phyloP scores from a whole-genome alignment of 2,888 invertebrate genomes.

The Digitonthophagus gazella region DNA sequence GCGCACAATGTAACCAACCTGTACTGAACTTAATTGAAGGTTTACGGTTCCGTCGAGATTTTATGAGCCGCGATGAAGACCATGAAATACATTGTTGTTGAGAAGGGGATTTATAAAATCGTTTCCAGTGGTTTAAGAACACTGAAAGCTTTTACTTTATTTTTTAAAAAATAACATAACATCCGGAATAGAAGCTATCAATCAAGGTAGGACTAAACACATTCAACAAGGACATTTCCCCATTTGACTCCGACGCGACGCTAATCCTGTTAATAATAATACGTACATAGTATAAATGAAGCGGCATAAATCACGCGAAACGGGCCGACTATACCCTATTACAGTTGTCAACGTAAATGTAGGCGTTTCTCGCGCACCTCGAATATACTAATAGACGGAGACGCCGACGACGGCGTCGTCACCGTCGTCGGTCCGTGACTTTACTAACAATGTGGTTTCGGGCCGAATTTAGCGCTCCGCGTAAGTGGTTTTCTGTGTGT shows the following conservation, averaged over 20 bases:
- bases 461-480: slow-evolving; percentile 33
- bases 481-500: slow-evolving; percentile 36
- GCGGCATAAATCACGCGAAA: not conserved
- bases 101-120: not conserved
- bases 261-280: not conserved
- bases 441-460: slow-evolving; percentile 18
- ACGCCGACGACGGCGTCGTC: not conserved
- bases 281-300: not conserved
- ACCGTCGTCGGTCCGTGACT: not conserved
- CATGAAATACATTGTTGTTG: not conserved
- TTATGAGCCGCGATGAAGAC: not conserved
- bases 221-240: not conserved
- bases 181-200: too few relatives aligned
- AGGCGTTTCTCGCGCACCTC: not conserved
- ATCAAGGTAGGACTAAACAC: too few relatives aligned
- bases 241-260: not conserved
- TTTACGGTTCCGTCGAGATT: not conserved
- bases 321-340: not conserved
- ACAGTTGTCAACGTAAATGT: not conserved
- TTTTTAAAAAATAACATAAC: too few relatives aligned
- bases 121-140: not conserved
- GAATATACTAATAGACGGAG: slow-evolving; percentile 3
- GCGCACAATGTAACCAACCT: not conserved
- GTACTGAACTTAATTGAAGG: not conserved
- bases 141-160: not conserved